Evolutionary conservation across 2,797 vertebrate genomes (phyloP), one percentile per base, ranked within the genome.

Genomic region (Peromyscus nudipes): DNA sequence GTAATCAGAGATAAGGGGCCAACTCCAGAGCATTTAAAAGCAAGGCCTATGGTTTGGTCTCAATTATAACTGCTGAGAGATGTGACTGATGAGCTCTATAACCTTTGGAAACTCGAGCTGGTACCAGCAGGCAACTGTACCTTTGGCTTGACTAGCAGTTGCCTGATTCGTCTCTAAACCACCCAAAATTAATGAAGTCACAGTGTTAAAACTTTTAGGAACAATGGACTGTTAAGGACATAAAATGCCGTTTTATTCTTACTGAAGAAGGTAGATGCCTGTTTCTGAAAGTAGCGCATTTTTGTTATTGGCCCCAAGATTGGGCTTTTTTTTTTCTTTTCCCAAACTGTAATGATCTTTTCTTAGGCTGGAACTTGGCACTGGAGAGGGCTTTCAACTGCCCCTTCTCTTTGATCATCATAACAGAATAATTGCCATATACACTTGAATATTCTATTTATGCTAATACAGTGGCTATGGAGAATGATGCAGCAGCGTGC

Each of bases 341-440:
- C 0, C 55, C 55, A 8, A 97, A 96, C 13, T 71, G 29, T 90
- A 94, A 89, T 97, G 80, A 27, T 96, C 81, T 75, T 94, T 97
- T 97, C 71, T 92, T 91, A 80, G 65, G 27, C 62, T 85, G 49
- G 73, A 14, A 92, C 91, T 69, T 14, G 8, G 55, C 31, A 91
- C 76, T 2, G 31, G 76, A 46, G 57, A 92, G 75, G 43, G 43
- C 90, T 97, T 97, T 96, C 37, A 90, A 67, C 79, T 83, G 81
- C 16, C 57, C 89, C 81, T 97, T 96, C 64, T 40, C 77, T 97
- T 95, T 94, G 43, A 96, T 97, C 94, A 97, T 96, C 92, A 92
- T 96, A 97, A 97, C 81, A 89, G 93, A 97, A 92, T 96, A 97
- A 97, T 97, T 97, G 90, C 83, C 83, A 88, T 90, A 93, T 87